phyloP scores from a whole-genome alignment of 2,113 vertebrate genomes.

The Vulpes vulpes region DNA sequence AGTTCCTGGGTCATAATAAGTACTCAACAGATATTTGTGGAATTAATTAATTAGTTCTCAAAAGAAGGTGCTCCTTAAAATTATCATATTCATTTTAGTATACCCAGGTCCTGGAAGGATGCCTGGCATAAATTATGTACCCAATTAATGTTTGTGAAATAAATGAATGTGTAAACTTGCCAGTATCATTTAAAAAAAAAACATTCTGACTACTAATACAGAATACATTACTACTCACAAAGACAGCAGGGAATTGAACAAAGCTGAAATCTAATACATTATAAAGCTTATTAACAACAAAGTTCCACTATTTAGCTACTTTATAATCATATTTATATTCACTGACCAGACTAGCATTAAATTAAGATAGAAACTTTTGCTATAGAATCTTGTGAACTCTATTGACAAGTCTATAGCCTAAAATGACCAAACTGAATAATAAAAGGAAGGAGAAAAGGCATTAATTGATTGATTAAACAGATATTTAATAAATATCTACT shows the following conservation, averaged over 20 bases:
- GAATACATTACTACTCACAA: slow-evolving; percentile 51
- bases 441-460: neutral
- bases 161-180: neutral
- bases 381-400: neutral
- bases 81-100: slow-evolving; percentile 41
- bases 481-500: neutral
- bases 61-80: slow-evolving; percentile 16
- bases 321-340: slow-evolving; percentile 11
- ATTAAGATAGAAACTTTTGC: neutral
- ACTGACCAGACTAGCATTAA: neutral
- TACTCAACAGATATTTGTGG: neutral
- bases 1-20: neutral
- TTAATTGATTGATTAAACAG: neutral
- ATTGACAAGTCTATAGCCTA: neutral
- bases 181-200: neutral
- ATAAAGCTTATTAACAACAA: slow-evolving; percentile 29
- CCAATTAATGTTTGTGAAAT: slow-evolving; percentile 23
- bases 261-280: slow-evolving; percentile 21
- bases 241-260: neutral
- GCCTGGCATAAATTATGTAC: neutral
- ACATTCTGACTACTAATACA: neutral
- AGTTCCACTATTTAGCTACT: slow-evolving; percentile 33
- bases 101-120: neutral
- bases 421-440: neutral
- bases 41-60: neutral